Conservation (phyloP, 1,140 invertebrate genomes). For the Radopholus similis region DNA sequence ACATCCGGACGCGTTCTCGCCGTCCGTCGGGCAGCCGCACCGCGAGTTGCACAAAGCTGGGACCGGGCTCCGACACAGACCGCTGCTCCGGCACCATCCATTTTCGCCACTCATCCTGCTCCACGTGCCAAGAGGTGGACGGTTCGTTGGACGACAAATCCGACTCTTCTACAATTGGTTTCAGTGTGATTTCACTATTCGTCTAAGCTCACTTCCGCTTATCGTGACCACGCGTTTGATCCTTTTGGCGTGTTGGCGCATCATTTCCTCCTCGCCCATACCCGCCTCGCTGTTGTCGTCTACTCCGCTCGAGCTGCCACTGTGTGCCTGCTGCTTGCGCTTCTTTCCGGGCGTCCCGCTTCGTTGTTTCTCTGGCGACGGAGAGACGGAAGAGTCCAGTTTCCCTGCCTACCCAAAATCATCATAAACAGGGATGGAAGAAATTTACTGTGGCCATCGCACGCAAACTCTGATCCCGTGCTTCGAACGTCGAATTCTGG, state of each 20-base stretch:
- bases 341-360: background rate
- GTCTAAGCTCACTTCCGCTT: background rate
- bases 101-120: background rate
- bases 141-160: background rate
- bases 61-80: conserved; percentile 1
- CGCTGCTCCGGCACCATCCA: background rate
- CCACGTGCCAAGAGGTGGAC: background rate
- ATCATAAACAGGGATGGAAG: background rate
- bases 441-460: background rate
- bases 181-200: background rate
- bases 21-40: background rate
- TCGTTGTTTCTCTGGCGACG: background rate
- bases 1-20: background rate
- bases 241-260: background rate
- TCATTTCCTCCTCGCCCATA: background rate
- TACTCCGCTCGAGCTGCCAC: too few relatives aligned
- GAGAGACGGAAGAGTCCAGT: background rate
- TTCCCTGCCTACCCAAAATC: background rate
- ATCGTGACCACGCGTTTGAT: background rate
- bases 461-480: conserved; percentile 28
- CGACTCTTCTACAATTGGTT: background rate
- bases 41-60: background rate
- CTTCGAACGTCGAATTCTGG: conserved; percentile 45
- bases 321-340: background rate
- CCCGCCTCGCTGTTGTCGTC: background rate